Conservation (phyloP, 2,113 vertebrate species). For the Dermatemys mawii region DNA sequence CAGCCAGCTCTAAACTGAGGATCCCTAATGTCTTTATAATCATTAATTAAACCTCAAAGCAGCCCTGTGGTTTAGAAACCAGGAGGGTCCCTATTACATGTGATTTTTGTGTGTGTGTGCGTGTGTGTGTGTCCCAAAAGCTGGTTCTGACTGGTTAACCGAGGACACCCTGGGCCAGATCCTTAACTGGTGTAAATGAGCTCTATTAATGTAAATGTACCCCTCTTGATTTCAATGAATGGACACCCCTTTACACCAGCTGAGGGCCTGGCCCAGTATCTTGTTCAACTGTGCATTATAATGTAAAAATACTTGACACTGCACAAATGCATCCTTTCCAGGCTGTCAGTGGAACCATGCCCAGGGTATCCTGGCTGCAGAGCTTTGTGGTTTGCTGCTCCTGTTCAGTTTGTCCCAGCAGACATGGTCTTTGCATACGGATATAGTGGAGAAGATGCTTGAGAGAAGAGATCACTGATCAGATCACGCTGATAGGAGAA, state of each 20-base stretch:
- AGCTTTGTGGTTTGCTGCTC: neutral
- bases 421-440: neutral
- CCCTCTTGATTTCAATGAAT: neutral
- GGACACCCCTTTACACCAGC: fast-evolving
- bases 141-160: neutral
- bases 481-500: neutral
- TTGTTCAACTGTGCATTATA: neutral
- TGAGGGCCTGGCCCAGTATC: neutral
- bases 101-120: neutral
- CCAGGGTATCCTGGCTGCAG: neutral
- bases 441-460: neutral
- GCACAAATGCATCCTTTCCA: fast-evolving
- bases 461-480: neutral
- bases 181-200: neutral
- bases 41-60: neutral
- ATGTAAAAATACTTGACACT: neutral
- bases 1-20: neutral
- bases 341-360: neutral
- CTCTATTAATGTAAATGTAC: too few relatives aligned
- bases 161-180: neutral
- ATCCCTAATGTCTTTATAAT: neutral
- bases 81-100: neutral
- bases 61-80: neutral
- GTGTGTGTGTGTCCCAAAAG: neutral
- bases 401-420: neutral